Evolutionary conservation across 2,113 vertebrate species (phyloP), one percentile per base, ranked within the genome.

Genomic region (Castor canadensis): DNA sequence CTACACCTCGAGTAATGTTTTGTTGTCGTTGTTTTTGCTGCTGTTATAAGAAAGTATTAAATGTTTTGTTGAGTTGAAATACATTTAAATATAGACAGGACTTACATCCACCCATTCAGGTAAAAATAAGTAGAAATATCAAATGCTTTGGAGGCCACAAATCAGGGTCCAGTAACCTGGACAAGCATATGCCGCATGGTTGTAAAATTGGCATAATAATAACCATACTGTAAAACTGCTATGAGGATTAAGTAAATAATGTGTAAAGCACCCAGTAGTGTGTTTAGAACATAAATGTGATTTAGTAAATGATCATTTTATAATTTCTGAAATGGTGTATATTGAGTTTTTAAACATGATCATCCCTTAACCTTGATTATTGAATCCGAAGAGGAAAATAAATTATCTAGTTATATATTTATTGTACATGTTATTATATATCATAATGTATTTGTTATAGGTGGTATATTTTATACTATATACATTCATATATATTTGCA

Each of bases 151-250:
- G 47, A 81, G n/a, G 38, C 32, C 24, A 76, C 0, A 71, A 10
- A 75, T 54, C 9, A 15, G 11, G 4, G 0, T n/a, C 11, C 28
- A 38, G 5, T 83, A 43, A 2, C 0, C 35, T 8, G 40, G n/a
- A 49, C 38, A 73, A 62, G 26, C 9, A 87, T 12, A 3, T 13
- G 81, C 87, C 43, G 11, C 67, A 20, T 35, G 13, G 16, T 43
- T 88, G 1, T 85, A 52, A 97, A 88, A 82, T 52, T 75, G 24
- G 28, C 38, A 28, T 24, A 86, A 84, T 86, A 89, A 82, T 30
- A 94, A 26, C 24, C 91, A 35, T 15, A 28, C n/a, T 45, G 47
- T 73, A 92, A 83, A 60, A 54, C 1, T 62, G 0, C 9, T 47
- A 15, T 84, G 1, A 67, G 7, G 13, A 60, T 77, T 83, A 56